phyloP scores from a whole-genome alignment of 2,888 invertebrate species.

The Cataglyphis altisquamis region DNA sequence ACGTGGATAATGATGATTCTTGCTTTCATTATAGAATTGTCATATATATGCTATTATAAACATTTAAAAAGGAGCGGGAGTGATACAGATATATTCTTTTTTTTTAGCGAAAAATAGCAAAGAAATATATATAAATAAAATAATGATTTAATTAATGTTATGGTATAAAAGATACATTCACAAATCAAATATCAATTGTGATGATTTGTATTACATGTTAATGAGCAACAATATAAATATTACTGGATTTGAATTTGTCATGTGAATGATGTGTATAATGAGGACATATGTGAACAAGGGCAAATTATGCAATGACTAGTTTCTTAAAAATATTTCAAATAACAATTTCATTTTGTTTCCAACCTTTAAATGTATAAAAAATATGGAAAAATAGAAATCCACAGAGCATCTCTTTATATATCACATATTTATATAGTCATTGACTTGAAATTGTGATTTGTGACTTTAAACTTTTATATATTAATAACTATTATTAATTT shows the following conservation, averaged over 20 bases:
- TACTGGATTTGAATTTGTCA: slow-evolving; percentile 35
- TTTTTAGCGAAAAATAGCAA: not conserved
- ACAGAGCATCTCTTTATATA: not conserved
- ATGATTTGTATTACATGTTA: not conserved
- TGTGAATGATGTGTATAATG: not conserved
- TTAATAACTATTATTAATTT: slow-evolving; percentile 4
- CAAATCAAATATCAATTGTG: not conserved
- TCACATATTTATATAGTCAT: not conserved
- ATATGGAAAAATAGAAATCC: not conserved
- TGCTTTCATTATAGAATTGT: no score
- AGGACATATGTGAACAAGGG: slow-evolving; percentile 14
- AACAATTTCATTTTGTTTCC: not conserved
- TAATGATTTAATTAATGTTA: slow-evolving; percentile 10
- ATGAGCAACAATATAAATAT: slow-evolving; percentile 22
- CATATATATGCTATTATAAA: not conserved
- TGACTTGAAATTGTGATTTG: not conserved
- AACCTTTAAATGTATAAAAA: not conserved
- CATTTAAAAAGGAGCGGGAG: not conserved
- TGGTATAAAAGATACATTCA: slow-evolving; percentile 13
- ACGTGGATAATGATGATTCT: slow-evolving; percentile 56
- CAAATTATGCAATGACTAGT: slow-evolving; percentile 45
- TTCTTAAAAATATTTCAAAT: slow-evolving; percentile 29
- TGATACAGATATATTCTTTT: not conserved
- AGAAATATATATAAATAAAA: not conserved
- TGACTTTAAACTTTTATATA: not conserved